phyloP scores from a whole-genome alignment of 2,797 vertebrate species.

The Clarias laeviceps region DNA sequence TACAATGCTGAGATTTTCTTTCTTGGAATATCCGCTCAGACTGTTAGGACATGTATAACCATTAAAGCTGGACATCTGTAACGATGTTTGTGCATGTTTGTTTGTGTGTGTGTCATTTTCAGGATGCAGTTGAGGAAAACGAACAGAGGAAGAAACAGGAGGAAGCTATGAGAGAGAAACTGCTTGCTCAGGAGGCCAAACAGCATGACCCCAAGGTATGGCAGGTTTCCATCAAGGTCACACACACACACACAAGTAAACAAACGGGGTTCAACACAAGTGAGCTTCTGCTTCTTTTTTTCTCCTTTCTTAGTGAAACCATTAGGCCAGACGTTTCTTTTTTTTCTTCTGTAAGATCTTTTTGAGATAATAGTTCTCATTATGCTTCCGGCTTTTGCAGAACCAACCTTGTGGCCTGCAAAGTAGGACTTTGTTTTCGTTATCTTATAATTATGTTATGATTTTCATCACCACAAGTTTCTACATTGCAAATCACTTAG shows the following conservation, averaged over 20 bases:
- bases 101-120: slow-evolving; percentile 51
- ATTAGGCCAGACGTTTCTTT: neutral
- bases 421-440: neutral
- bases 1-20: slow-evolving; percentile 22
- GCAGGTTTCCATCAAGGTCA: neutral
- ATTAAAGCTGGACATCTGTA: neutral
- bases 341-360: neutral
- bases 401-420: neutral
- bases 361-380: neutral
- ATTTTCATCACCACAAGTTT: neutral
- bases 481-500: neutral
- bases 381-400: neutral
- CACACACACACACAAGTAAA: neutral
- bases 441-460: neutral
- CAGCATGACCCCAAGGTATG: slow-evolving; percentile 82
- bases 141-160: slow-evolving; percentile 93
- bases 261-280: neutral
- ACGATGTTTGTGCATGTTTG: slow-evolving; percentile 25
- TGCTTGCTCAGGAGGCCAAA: slow-evolving; percentile 93
- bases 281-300: neutral
- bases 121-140: slow-evolving; percentile 92
- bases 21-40: slow-evolving; percentile 1
- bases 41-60: neutral
- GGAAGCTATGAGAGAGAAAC: slow-evolving; percentile 90
- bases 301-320: neutral